Evolutionary conservation across 2,888 invertebrate genomes (phyloP), one percentile per base, ranked within the genome.

Genomic region (Uropetala carovei): DNA sequence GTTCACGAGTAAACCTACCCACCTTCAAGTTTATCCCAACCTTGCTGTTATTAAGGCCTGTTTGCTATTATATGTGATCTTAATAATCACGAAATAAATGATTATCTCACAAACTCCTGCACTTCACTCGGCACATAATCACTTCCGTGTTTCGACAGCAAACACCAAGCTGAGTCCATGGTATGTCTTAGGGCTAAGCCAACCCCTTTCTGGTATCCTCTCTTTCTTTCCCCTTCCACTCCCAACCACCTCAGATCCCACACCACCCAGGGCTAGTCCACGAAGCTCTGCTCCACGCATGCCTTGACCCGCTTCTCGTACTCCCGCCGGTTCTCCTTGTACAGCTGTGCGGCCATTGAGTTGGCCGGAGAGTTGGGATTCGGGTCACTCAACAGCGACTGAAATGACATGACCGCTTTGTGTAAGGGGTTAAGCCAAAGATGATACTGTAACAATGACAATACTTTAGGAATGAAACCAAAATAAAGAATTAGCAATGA

Each of bases 361-460:
- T 99, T 99, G 94, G 99, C 99, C 94, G 99, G 99, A 94, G 99
- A 99, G 96, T 99, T 99, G 94, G 99, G 99, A 96, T 99, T 99
- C 93, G 99, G 99, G 96, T 99, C 99, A 97, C 99, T 99, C 96
- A 99, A 96, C 96, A 99, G 97, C 95, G 99, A 99, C 99, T 99
- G 97, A 95, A 97, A 97, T 64, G 89, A 89, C 89, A 89, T 89
- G 43, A 89, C 68, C 64, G 89, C 89, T 22, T 89, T 89, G 64
- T 68, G 89, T 89, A 43, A 89, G 60, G 89, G 56, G 89, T 89
- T 27, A 43, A 18, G 18, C 5, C 43, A 43, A 43, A 43, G 43
- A 43, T 83, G 16, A 57, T 43, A 83, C 56, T 83, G 83, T 56
- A 57, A n/a, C 56, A 83, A 10, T 57, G 8, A 56, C 11, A 83